Evolutionary conservation across 2,797 vertebrate genomes (phyloP), one percentile per base, ranked within the genome.

Genomic region (Ptychobarbus kaznakovi): DNA sequence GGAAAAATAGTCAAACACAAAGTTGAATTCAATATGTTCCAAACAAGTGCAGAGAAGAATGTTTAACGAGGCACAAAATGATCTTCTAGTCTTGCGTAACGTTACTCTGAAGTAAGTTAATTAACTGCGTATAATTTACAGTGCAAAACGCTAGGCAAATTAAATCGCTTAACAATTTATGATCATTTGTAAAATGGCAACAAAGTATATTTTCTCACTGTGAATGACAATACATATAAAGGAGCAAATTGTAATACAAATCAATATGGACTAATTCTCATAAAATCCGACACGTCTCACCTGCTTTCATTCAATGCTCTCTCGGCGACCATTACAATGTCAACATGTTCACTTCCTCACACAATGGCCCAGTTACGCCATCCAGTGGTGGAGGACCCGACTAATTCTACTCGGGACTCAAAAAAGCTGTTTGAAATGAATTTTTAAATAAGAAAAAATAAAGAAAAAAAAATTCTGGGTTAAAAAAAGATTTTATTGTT

Each of bases 321-420:
- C 53, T 75, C 68, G 49, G 25, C 4, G 56, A 11, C 70, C 69
- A 58, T 66, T 38, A 65, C 80, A 83, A 85, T 80, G 86, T 77
- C 86, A 86, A 22, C 42, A 35, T 46, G 32, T 20, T 53, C 9
- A 46, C 82, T 76, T 76, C 42, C 51, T 80, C 5, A 32, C n/a
- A 42, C 6, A 28, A 11, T 2, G 1, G 0, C 1, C 12, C 32
- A 12, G 25, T 74, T 35, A 28, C 81, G 49, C 76, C 81, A 42
- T 74, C 49, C 40, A 42, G 80, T 25, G 83, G 42, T 66, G 83
- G 86, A 87, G 66, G 76, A 80, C 74, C 58, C 16, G 15, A 46
- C 18, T 65, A 65, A 65, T 44, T 53, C 32, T 32, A 32, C 32
- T 32, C 32, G 32, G 32, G 32, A 15, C 70, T 72, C 38, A 13